Conservation (phyloP, 2,888 invertebrate genomes). For the Melitaea athalia region DNA sequence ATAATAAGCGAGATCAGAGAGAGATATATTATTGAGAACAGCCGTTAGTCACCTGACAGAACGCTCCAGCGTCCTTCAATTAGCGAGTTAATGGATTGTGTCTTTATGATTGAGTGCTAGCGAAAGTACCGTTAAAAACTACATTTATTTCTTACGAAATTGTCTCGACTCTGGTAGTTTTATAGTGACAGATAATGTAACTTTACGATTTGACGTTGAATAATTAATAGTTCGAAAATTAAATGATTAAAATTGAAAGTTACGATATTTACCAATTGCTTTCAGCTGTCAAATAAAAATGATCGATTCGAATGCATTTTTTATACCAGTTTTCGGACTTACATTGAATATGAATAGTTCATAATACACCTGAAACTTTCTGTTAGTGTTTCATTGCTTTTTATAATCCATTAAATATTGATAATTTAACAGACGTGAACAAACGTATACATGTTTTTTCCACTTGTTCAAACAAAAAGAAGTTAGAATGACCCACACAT, state of each 20-base stretch:
- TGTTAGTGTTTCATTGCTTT: not conserved
- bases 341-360: not conserved
- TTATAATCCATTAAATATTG: too few relatives aligned
- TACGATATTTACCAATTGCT: conserved; percentile 10
- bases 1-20: too few relatives aligned
- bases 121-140: conserved; percentile 35
- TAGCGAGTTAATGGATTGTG: conserved; percentile 36
- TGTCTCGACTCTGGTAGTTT: conserved; percentile 14
- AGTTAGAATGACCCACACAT: not conserved
- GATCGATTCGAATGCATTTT: not conserved
- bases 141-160: conserved; percentile 31
- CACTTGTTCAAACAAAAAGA: not conserved
- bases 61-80: conserved; percentile 43
- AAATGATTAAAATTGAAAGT: not conserved
- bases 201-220: conserved; percentile 23
- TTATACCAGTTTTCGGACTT: not conserved
- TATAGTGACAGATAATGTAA: conserved; percentile 27
- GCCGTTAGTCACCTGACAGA: conserved; percentile 29
- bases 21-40: not conserved
- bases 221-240: conserved; percentile 24
- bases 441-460: too few relatives aligned
- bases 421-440: too few relatives aligned
- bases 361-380: not conserved
- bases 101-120: conserved; percentile 34
- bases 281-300: not conserved